Percentiles rank a stretch among this genome's conserved stretches.
Evolutionary conservation across 2,113 vertebrate species (phyloP).

Genomic region (Chascanopsetta lugubris): DNA sequence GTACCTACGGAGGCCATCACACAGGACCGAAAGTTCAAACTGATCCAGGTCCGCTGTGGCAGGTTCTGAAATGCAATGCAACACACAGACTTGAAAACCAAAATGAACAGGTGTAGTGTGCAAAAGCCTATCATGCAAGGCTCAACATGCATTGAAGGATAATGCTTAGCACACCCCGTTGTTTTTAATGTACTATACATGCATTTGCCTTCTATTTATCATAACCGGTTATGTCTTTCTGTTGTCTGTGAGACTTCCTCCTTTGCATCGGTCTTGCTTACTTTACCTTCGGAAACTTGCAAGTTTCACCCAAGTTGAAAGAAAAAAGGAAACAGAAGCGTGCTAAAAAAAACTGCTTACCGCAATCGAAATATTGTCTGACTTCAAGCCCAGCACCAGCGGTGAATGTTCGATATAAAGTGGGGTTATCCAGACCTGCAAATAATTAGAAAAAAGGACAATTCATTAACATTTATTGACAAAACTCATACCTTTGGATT

Average conservation of each 20-base stretch:
- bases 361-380: slow-evolving; percentile 90
- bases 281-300: not conserved
- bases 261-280: not conserved
- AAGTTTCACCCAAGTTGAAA: not conserved
- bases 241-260: slow-evolving; percentile 7
- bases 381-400: slow-evolving; percentile 86
- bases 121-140: too few relatives aligned
- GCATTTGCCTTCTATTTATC: not conserved
- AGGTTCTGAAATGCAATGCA: slow-evolving; percentile 77
- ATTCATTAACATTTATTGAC: not conserved
- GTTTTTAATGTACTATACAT: not conserved
- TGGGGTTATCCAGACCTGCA: slow-evolving; percentile 91
- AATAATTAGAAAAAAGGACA: not conserved
- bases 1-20: slow-evolving; percentile 90
- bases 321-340: too few relatives aligned
- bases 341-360: slow-evolving; percentile 77
- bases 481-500: not conserved
- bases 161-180: slow-evolving; percentile 1
- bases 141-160: too few relatives aligned
- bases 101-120: too few relatives aligned
- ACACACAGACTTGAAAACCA: not conserved
- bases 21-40: slow-evolving; percentile 87
- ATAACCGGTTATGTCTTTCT: not conserved
- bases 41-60: slow-evolving; percentile 86
- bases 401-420: slow-evolving; percentile 89